Evolutionary conservation across 2,888 invertebrate genomes (phyloP).

Genomic region (Cataglyphis livida): DNA sequence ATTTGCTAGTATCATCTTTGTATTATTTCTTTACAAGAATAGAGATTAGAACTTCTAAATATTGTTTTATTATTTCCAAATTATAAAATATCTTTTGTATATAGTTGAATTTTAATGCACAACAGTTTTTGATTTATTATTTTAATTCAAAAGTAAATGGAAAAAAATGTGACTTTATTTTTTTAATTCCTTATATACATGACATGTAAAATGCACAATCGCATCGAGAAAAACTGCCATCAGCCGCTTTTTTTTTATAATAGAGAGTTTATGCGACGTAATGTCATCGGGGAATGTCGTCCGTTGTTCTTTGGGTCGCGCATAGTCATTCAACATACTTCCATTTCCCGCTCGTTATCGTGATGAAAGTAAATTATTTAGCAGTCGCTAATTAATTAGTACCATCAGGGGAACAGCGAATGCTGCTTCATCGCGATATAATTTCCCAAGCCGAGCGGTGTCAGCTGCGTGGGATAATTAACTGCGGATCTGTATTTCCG

Average conservation of each 20-base stretch:
- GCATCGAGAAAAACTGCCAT: not conserved
- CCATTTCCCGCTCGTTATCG: conserved; percentile 55
- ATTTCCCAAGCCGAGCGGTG: conserved; percentile 64
- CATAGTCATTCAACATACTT: conserved; percentile 61
- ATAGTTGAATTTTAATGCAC: not conserved
- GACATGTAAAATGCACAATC: not conserved
- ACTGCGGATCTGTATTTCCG: conserved; percentile 32
- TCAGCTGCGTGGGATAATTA: conserved; percentile 46
- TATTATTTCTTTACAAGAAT: not conserved
- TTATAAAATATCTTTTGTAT: not conserved
- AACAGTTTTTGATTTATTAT: not conserved
- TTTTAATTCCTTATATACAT: not conserved
- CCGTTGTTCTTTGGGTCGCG: conserved; percentile 36
- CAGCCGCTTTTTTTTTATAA: conserved; percentile 27
- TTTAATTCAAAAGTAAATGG: not conserved
- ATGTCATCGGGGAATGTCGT: conserved; percentile 49
- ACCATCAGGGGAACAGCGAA: conserved; percentile 51
- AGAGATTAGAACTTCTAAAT: not conserved
- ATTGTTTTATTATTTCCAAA: not conserved
- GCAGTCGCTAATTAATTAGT: conserved; percentile 69
- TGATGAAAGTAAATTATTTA: conserved; percentile 74
- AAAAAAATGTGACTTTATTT: not conserved
- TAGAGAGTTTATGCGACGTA: conserved; percentile 17
- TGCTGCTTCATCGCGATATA: conserved; percentile 50
- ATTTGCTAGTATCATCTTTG: not conserved